phyloP scores from a whole-genome alignment of 37 sponge, comb jelly and placozoan species.

The Ianthella basta region DNA sequence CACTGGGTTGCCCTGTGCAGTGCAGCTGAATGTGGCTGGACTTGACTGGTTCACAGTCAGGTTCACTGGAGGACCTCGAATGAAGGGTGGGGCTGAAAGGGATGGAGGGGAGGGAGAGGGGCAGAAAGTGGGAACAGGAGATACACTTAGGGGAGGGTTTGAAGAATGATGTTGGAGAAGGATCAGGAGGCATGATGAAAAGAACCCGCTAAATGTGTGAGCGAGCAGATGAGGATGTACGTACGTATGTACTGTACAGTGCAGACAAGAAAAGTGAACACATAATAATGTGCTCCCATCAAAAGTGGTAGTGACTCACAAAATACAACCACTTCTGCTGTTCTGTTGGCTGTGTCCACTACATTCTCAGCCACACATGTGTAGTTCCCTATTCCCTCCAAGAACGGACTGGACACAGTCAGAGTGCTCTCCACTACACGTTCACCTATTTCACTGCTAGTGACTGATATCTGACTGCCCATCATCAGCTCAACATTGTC shows the following conservation, averaged over 20 bases:
- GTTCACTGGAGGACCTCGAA: conserved; percentile 22
- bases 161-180: too few species aligned
- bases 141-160: too few species aligned
- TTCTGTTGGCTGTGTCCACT: conserved; percentile 5
- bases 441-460: background rate
- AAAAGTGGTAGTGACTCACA: background rate
- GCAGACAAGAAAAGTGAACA: too few species aligned
- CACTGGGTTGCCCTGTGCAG: conserved; percentile 45
- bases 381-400: conserved; percentile 46
- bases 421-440: conserved; percentile 9
- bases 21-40: conserved; percentile 39
- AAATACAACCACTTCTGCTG: background rate
- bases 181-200: too few species aligned
- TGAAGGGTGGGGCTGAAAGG: conserved; percentile 8
- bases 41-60: conserved; percentile 16
- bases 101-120: background rate
- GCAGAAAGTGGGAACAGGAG: too few species aligned
- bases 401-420: background rate
- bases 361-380: conserved; percentile 52
- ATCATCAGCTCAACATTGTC: conserved; percentile 16
- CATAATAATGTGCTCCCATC: too few species aligned
- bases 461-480: background rate
- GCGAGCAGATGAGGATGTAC: too few species aligned
- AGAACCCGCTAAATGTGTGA: too few species aligned
- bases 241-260: too few species aligned